Evolutionary conservation across 1,140 invertebrate genomes (phyloP), one percentile per base, ranked within the genome.

Genomic region (Cepaea nemoralis): DNA sequence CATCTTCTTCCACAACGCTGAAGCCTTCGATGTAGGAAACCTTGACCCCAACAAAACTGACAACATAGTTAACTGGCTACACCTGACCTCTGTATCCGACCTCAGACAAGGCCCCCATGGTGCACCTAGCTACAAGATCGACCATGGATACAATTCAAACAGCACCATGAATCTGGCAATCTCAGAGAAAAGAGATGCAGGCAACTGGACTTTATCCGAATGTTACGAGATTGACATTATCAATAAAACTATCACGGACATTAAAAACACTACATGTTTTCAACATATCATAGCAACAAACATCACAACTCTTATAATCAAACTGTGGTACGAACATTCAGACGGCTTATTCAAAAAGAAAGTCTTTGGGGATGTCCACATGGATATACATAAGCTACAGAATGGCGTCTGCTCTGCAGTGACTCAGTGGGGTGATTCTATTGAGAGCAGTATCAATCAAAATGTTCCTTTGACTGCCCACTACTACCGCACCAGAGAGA

Each of bases 301-400:
- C 33, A 35, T 27, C 40, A 37, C 59, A n/a, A 50, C 45, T 27
- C 37, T 85, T n/a, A 83, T 84, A 22, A 82, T 89, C 59, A 83
- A 71, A n/a, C 87, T 89, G 55, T 45, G 63, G 12, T 87, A 84
- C 50, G 80, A 82, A 14, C 66, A 83, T 66, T 84, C 85, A 16
- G 82, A 82, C 35, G 69, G 1, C n/a, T 6, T 83, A 14, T 85
- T 87, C 75, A 83, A 84, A 31, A 80, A 83, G 16, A 79, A 87
- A n/a, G 82, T 87, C 24, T 87, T 89, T 80, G 88, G 88, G 22
- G 86, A 89, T 73, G 86, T 89, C 3, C 50, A 77, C 33, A 86
- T 85, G 59, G 87, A 88, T 39, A 66, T 83, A 0, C 84, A 80
- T 33, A 50, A 6, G 24, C 0, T 24, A 16, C 0, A 33, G 1